Evolutionary conservation across 2,113 vertebrate species (phyloP).

Genomic region (Mystacornis crossleyi): DNA sequence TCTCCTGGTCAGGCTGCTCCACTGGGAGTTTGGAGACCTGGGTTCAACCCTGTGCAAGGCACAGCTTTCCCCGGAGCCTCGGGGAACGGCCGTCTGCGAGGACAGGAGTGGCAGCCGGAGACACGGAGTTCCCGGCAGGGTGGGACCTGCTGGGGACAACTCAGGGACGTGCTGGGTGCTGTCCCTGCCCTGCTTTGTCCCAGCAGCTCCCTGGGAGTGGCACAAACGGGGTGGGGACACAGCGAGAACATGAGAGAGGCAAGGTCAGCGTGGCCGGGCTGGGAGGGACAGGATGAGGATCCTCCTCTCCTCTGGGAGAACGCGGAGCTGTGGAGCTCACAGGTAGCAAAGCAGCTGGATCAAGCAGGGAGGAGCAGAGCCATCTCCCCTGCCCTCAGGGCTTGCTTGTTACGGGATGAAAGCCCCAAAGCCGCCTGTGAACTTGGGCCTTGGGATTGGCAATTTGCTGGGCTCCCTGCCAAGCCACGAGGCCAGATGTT

Average conservation of each 20-base stretch:
- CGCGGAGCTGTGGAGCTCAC: accelerated
- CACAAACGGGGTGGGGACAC: background rate
- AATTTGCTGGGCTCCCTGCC: constrained; percentile 46
- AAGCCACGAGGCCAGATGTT: constrained; percentile 41
- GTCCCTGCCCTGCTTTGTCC: background rate
- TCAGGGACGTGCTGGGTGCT: background rate
- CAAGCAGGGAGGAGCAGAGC: background rate
- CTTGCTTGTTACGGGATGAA: background rate
- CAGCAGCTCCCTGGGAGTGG: background rate
- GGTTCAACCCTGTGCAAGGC: background rate
- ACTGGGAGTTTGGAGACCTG: background rate
- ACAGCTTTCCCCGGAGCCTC: background rate
- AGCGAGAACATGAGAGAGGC: accelerated
- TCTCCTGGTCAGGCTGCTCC: background rate
- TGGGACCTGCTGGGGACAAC: background rate
- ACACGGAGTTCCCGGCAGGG: background rate
- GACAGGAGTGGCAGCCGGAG: background rate
- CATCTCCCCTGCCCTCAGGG: background rate
- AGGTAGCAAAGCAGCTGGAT: background rate
- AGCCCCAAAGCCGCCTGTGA: background rate
- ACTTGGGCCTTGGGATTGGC: constrained; percentile 13
- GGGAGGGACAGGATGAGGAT: background rate
- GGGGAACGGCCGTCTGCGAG: background rate
- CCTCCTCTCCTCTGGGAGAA: background rate
- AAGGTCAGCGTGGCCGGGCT: background rate